Conservation (phyloP, 2,888 invertebrate genomes). For the Prenolepis imparis region DNA sequence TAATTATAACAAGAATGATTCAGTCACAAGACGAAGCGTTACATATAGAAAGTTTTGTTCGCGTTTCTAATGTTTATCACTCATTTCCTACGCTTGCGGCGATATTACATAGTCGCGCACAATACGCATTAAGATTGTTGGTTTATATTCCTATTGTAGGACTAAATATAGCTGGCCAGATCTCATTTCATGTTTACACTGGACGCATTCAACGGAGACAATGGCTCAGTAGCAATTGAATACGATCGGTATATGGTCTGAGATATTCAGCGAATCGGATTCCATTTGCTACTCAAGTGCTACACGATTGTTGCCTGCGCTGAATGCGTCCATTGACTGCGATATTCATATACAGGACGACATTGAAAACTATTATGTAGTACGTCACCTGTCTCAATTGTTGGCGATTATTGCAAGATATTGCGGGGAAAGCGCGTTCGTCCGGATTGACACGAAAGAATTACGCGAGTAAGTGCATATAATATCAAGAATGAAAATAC, state of each 20-base stretch:
- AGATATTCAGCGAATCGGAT: slow-evolving; percentile 44
- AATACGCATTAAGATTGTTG: background rate
- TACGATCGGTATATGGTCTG: slow-evolving; percentile 45
- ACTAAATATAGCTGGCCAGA: slow-evolving; percentile 11
- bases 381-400: slow-evolving; percentile 22
- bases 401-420: slow-evolving; percentile 24
- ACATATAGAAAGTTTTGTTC: background rate
- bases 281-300: slow-evolving; percentile 50
- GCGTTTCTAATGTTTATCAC: background rate
- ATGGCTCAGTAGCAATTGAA: slow-evolving; percentile 49
- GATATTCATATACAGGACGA: slow-evolving; percentile 41
- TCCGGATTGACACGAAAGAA: slow-evolving; percentile 23
- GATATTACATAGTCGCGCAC: slow-evolving; percentile 1
- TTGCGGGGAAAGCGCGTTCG: background rate
- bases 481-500: slow-evolving; percentile 3
- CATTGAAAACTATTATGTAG: slow-evolving; percentile 50
- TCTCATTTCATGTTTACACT: slow-evolving; percentile 52
- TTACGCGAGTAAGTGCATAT: slow-evolving; percentile 5
- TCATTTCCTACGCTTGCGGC: background rate
- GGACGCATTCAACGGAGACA: slow-evolving; percentile 43
- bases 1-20: background rate
- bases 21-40: background rate
- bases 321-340: slow-evolving; percentile 47
- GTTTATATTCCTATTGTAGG: background rate
- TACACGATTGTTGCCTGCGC: slow-evolving; percentile 46